Evolutionary conservation across 1,140 invertebrate species (phyloP).

Genomic region (Drosophila tani): DNA sequence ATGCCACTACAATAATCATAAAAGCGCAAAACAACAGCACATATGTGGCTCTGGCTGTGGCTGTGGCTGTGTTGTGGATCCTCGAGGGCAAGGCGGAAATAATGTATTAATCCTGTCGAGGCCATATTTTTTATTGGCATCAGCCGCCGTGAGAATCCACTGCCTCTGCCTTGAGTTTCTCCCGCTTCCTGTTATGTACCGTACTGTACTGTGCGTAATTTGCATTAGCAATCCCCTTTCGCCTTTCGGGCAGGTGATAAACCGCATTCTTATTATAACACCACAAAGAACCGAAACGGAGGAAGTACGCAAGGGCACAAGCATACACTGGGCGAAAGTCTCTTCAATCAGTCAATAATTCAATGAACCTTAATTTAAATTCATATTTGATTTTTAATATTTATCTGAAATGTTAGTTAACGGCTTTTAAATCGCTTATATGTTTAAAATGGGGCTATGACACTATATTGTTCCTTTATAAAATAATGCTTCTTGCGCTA

Average conservation of each 20-base stretch:
- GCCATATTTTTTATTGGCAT: slow-evolving; percentile 83
- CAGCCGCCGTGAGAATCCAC: slow-evolving; percentile 12
- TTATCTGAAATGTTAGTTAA: too few relatives aligned
- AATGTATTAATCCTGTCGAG: slow-evolving; percentile 84
- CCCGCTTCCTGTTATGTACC: slow-evolving; percentile 1
- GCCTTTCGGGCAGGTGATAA: slow-evolving; percentile 54
- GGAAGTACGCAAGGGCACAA: slow-evolving; percentile 1
- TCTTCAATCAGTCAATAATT: background rate
- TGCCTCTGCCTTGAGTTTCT: background rate
- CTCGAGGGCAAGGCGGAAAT: slow-evolving; percentile 60
- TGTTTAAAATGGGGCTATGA: too few relatives aligned
- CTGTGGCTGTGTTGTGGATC: background rate
- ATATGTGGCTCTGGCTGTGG: slow-evolving; percentile 12
- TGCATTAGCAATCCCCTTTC: slow-evolving; percentile 45
- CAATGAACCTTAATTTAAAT: background rate
- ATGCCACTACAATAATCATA: slow-evolving; percentile 80
- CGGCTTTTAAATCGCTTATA: too few relatives aligned
- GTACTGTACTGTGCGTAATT: slow-evolving; percentile 31
- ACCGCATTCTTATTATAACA: slow-evolving; percentile 55
- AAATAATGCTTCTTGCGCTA: too few relatives aligned
- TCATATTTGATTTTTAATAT: background rate
- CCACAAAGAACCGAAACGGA: slow-evolving; percentile 23
- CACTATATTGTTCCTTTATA: too few relatives aligned
- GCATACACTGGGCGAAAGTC: background rate
- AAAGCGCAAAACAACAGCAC: slow-evolving; percentile 76